Evolutionary conservation across 2,113 vertebrate genomes (phyloP).

Genomic region (Desmodus rotundus): DNA sequence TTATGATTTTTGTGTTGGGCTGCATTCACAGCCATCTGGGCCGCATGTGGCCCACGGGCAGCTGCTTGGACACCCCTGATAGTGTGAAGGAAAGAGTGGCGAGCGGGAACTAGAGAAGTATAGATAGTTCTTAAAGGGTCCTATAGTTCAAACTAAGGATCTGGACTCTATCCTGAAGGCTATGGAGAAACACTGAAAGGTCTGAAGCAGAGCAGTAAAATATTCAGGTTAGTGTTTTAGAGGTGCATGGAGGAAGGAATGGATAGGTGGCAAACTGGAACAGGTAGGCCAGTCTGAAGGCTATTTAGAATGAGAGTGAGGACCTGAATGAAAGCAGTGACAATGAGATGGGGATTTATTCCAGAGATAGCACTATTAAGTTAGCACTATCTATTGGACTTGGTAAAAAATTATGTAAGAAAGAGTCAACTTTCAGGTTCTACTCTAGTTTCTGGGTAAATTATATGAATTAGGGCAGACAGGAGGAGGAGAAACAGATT

Average conservation of each 20-base stretch:
- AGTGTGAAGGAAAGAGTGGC: background rate
- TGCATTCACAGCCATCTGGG: too few relatives aligned
- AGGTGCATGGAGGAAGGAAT: background rate
- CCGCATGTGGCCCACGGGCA: too few relatives aligned
- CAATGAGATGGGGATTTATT: background rate
- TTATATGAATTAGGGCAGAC: background rate
- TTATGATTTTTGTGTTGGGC: too few relatives aligned
- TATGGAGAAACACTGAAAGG: background rate
- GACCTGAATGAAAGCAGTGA: background rate
- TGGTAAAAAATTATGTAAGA: background rate
- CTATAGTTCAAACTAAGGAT: background rate
- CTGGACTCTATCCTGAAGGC: background rate
- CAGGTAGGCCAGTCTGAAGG: background rate
- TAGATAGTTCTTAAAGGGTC: background rate
- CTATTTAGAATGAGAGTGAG: background rate
- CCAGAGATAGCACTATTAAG: background rate
- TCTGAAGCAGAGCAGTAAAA: background rate
- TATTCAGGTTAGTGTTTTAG: background rate
- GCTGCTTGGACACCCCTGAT: too few relatives aligned
- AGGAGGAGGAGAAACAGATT: background rate
- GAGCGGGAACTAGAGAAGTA: background rate
- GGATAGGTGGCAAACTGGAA: background rate
- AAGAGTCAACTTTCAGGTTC: conserved; percentile 4
- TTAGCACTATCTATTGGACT: background rate
- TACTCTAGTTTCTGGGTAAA: background rate